Evolutionary conservation across 1,140 invertebrate genomes (phyloP).

Genomic region (Heliconius melpomene): DNA sequence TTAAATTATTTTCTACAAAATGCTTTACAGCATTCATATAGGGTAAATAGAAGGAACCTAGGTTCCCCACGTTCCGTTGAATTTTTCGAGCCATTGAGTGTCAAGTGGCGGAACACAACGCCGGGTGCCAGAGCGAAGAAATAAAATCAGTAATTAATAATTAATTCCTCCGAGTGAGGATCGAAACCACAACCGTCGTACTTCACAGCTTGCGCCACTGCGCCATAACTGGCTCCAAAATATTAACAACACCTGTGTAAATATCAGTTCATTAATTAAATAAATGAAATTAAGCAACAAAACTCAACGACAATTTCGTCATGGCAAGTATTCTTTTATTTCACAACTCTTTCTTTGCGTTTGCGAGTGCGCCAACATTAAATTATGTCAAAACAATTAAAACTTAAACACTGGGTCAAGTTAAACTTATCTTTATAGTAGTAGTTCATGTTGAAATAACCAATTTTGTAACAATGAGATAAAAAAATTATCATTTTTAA

Average conservation of each 20-base stretch:
- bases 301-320: not conserved
- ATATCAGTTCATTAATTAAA: not conserved
- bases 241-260: not conserved
- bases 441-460: slow-evolving; percentile 21
- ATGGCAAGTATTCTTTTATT: slow-evolving; percentile 5
- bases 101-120: too few relatives aligned
- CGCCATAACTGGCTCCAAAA: too few relatives aligned
- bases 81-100: too few relatives aligned
- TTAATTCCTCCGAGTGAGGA: too few relatives aligned
- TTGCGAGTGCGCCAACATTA: slow-evolving; percentile 19
- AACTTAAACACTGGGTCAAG: slow-evolving; percentile 25
- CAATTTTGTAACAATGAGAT: slow-evolving; percentile 21
- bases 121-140: too few relatives aligned
- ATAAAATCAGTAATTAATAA: too few relatives aligned
- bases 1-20: too few relatives aligned
- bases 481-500: slow-evolving; percentile 7
- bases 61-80: too few relatives aligned
- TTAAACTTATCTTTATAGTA: slow-evolving; percentile 30
- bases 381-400: slow-evolving; percentile 30
- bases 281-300: slow-evolving; percentile 5
- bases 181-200: too few relatives aligned
- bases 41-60: too few relatives aligned
- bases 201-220: too few relatives aligned
- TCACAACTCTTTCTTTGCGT: slow-evolving; percentile 10
- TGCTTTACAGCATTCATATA: too few relatives aligned